A percentile compares a stretch with the other conserved stretches of the same genome.
Evolutionary conservation across 2,113 vertebrate genomes (phyloP).

Genomic region (Ailuropoda melanoleuca): DNA sequence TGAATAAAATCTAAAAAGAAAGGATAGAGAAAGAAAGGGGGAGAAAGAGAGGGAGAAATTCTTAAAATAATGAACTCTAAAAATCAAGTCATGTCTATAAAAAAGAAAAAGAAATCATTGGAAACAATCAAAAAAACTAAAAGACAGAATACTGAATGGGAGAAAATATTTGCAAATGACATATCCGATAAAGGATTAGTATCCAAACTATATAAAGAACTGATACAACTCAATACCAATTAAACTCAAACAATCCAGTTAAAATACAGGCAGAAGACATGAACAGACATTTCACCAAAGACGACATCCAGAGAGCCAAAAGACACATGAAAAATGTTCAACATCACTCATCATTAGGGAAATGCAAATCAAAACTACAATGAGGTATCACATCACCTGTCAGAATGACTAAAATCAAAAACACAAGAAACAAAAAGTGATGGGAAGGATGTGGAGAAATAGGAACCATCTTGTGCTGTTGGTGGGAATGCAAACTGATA

Average conservation of each 20-base stretch:
- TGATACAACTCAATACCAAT: not conserved
- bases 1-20: not conserved
- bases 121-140: not conserved
- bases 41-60: not conserved
- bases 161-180: not conserved
- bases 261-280: not conserved
- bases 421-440: not conserved
- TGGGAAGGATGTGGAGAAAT: not conserved
- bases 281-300: not conserved
- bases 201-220: not conserved
- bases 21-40: not conserved
- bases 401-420: not conserved
- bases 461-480: not conserved
- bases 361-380: not conserved
- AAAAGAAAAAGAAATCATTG: not conserved
- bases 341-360: not conserved
- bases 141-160: not conserved
- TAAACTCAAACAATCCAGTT: not conserved
- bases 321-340: not conserved
- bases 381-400: not conserved
- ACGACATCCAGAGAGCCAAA: not conserved
- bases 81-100: not conserved
- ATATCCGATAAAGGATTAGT: not conserved
- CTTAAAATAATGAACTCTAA: not conserved
- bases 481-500: not conserved